A percentile compares a stretch with the other conserved stretches of the same genome.
These are phyloP conservation scores for Mirza zaza DNA, from an alignment of 2,113 vertebrate species.

Conservation along the genomic window DNA sequence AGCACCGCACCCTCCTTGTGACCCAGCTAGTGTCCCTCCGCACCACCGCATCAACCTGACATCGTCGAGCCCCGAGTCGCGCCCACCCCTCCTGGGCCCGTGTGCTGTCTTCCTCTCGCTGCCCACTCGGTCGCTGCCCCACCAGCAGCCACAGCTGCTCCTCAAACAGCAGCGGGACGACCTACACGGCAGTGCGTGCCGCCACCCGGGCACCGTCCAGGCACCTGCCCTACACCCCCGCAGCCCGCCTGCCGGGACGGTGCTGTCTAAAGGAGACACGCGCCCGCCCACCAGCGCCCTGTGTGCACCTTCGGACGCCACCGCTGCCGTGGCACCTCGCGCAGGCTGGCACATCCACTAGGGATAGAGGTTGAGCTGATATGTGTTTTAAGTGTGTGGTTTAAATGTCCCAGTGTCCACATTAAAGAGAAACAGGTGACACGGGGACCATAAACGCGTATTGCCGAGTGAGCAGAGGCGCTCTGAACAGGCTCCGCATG, in stretches of 20 bases:
- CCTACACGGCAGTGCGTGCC: fast-evolving
- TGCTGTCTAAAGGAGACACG: fast-evolving
- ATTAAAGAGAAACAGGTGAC: background rate
- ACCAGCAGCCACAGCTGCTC: no score
- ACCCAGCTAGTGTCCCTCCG: fast-evolving
- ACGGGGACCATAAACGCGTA: fast-evolving
- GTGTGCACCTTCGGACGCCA: fast-evolving
- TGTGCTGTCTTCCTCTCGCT: background rate
- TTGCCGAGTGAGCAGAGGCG: background rate
- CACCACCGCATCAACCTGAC: no score
- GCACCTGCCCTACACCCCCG: fast-evolving
- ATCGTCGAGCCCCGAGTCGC: fast-evolving
- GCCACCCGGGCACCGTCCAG: background rate
- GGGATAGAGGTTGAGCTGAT: background rate
- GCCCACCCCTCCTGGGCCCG: fast-evolving
- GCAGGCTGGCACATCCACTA: background rate
- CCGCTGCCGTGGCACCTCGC: no score
- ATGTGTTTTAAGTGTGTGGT: no score
- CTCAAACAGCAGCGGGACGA: background rate
- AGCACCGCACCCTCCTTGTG: fast-evolving
- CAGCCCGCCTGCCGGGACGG: background rate
- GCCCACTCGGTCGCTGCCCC: background rate
- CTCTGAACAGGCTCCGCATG: fast-evolving
- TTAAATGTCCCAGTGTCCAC: background rate
- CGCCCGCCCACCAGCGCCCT: background rate